These are phyloP conservation scores for Callithrix jacchus DNA, from an alignment of 2,113 vertebrate genomes.

Conservation along the genomic window DNA sequence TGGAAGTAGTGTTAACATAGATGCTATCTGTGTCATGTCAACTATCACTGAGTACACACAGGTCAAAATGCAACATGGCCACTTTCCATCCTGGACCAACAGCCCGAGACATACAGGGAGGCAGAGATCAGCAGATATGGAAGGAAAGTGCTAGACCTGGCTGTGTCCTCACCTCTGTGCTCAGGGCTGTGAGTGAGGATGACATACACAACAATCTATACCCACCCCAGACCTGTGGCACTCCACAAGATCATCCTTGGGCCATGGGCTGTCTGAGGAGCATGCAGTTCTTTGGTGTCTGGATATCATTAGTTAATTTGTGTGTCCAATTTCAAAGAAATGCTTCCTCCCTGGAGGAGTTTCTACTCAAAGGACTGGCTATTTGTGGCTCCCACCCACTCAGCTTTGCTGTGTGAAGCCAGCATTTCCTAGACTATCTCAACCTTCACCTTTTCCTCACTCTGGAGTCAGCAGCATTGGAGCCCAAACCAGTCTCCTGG, in stretches of 20 bases:
- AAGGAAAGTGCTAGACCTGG: background rate
- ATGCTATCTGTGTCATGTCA: background rate
- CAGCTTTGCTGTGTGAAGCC: background rate
- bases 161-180: background rate
- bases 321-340: background rate
- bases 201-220: background rate
- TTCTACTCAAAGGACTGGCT: background rate
- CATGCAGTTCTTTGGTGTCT: background rate
- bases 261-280: background rate
- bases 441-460: too few species aligned
- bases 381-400: background rate
- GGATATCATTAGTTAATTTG: background rate
- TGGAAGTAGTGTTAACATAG: background rate
- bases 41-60: background rate
- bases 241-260: too few species aligned
- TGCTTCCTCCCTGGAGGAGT: background rate
- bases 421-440: background rate
- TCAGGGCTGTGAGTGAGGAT: background rate
- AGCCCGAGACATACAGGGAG: background rate
- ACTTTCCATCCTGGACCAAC: background rate
- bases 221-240: background rate
- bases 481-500: background rate
- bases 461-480: background rate
- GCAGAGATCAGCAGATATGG: background rate
- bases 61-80: background rate